Evolutionary conservation across 2,797 vertebrate species (phyloP).

Genomic region (Pristis pectinata): DNA sequence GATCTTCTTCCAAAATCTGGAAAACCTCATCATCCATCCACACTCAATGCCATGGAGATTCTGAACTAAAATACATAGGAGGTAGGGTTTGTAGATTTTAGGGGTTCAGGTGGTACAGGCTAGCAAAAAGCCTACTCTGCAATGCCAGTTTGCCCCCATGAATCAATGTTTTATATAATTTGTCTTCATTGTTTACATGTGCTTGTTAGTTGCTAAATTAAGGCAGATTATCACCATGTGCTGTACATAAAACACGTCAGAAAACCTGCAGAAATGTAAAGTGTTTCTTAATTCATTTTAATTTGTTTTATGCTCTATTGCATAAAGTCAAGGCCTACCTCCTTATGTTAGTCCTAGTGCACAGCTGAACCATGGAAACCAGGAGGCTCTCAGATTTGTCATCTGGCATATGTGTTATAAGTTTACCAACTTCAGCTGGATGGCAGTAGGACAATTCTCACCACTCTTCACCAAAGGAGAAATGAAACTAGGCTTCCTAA

Average conservation of each 20-base stretch:
- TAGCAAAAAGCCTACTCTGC: not conserved
- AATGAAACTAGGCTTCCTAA: no score
- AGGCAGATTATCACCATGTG: not conserved
- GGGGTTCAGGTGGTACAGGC: not conserved
- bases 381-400: not conserved
- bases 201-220: not conserved
- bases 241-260: no score
- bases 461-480: no score
- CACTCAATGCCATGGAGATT: not conserved
- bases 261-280: no score
- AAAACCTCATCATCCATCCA: not conserved
- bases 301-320: not conserved
- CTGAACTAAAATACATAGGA: not conserved
- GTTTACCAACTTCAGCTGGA: not conserved
- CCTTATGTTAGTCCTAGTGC: not conserved
- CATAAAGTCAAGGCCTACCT: not conserved
- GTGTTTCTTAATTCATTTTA: not conserved
- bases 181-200: not conserved
- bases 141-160: not conserved
- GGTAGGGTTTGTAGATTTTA: not conserved
- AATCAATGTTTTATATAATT: not conserved
- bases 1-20: not conserved
- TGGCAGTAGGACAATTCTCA: not conserved
- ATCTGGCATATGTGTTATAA: not conserved
- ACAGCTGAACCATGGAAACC: not conserved